A percentile compares a stretch with the other conserved stretches of the same genome.
Evolutionary conservation across 2,797 vertebrate genomes (phyloP).

Genomic region (Salarias fasciatus): DNA sequence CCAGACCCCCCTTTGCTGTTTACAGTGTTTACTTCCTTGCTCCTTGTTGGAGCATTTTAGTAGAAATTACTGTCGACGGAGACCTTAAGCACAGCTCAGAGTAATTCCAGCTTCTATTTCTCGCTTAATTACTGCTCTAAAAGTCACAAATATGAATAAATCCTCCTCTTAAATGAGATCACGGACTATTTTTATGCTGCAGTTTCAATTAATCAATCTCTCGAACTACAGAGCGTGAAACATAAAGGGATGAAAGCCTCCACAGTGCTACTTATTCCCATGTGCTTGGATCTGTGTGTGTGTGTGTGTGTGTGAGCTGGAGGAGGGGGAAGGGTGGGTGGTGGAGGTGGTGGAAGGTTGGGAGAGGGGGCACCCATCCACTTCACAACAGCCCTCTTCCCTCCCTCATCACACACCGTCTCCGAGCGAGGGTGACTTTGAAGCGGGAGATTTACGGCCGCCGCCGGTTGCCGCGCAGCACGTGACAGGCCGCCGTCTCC

Average conservation of each 20-base stretch:
- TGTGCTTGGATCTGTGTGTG: background rate
- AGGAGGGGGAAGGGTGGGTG: background rate
- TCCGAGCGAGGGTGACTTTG: slow-evolving; percentile 62
- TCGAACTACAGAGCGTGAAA: background rate
- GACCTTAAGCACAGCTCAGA: too few species aligned
- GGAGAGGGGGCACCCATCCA: slow-evolving; percentile 2
- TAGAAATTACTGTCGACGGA: too few species aligned
- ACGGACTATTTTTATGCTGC: background rate
- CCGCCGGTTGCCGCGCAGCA: slow-evolving; percentile 37
- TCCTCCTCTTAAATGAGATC: background rate
- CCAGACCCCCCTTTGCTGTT: too few species aligned
- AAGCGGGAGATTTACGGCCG: slow-evolving; percentile 72
- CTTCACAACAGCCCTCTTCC: slow-evolving; percentile 1
- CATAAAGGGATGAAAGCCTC: background rate
- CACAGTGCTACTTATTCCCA: background rate
- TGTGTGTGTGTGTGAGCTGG: slow-evolving; percentile 6
- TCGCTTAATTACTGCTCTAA: background rate
- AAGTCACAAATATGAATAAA: background rate
- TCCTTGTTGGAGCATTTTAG: too few species aligned
- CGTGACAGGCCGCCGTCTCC: slow-evolving; percentile 74
- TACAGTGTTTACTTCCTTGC: too few species aligned
- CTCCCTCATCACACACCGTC: slow-evolving; percentile 10
- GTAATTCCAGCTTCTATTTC: background rate
- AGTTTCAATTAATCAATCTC: background rate
- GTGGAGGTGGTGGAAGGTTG: background rate